Base-by-base conservation (phyloP, 2,888 invertebrate genomes). In the Globia sparganii region DNA sequence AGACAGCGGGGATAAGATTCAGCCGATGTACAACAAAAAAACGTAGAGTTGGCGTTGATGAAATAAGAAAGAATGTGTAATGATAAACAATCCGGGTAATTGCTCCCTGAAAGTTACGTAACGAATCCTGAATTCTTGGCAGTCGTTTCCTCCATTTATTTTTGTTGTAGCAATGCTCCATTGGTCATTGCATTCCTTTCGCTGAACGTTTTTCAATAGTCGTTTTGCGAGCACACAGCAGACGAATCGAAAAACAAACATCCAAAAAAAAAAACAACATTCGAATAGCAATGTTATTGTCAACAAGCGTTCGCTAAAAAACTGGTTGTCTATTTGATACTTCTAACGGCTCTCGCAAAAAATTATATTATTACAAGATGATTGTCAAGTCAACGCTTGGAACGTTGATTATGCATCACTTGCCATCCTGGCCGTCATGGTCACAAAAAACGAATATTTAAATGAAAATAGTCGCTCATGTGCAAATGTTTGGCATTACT, bases 401-500 rank as follows among this genome's bases (percentile, higher is more conserved):
- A 74, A 72, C 66, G n/a, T 77, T 69, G 56, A 68, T 87, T 67
- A 69, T 69, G 64, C 59, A 70, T 70, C 68, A 56, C 74, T 67
- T 81, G 53, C 70, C 65, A 80, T 81, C 71, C 69, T 74, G 49
- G 13, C 25, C 13, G 6, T 21, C 59, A 71, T 56, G 11, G n/a
- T n/a, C 58, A 72, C 34, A 61, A 61, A 28, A 61, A 72, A 18
- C n/a, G 15, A 34, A 28, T 34, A n/a, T 40, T 31, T 49, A 18
- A 64, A 43, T 68, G 49, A 21, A 43, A 46, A 37, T 6, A 76
- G 58, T 25, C 43, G 34, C 28, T 74, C 43, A 25, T 40, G 74
- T 65, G 66, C 34, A 46, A 80, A 78, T 68, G 49, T 75, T 78
- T 67, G 49, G 68, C 72, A 73, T 83, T 77, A 68, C 71, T 70